These are phyloP conservation scores for Shargacucullia verbasci DNA, from an alignment of 2,888 invertebrate genomes.

Conservation along the genomic window DNA sequence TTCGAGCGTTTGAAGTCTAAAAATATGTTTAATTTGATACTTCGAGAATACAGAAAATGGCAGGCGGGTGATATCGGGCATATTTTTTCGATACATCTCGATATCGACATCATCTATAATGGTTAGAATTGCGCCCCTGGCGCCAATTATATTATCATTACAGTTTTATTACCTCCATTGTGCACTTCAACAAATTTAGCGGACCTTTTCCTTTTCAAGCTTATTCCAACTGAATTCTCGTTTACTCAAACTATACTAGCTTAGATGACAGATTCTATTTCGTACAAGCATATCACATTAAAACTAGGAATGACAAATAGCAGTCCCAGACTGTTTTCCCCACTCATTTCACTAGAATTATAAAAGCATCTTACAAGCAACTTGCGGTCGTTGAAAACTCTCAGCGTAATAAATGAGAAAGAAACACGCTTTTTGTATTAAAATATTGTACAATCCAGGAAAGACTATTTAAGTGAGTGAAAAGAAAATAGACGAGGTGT, in stretches of 20 bases:
- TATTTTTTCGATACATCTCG: too few species aligned
- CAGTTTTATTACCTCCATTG: neutral
- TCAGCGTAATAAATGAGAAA: constrained; percentile 44
- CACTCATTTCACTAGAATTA: constrained; percentile 43
- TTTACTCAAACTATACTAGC: constrained; percentile 20
- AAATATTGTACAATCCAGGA: constrained; percentile 28
- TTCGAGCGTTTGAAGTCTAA: too few species aligned
- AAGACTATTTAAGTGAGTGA: constrained; percentile 12
- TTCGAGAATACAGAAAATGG: too few species aligned
- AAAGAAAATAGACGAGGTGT: neutral
- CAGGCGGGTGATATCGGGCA: too few species aligned
- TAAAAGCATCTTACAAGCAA: constrained; percentile 45
- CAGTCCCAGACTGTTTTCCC: constrained; percentile 32
- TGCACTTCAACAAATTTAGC: constrained; percentile 21
- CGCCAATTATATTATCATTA: too few species aligned
- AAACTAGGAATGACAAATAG: constrained; percentile 44
- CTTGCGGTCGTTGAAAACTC: constrained; percentile 48
- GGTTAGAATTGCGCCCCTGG: too few species aligned
- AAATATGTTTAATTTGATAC: too few species aligned
- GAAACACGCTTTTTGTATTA: constrained; percentile 33
- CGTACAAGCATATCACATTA: constrained; percentile 30
- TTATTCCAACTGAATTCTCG: constrained; percentile 25
- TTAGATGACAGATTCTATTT: constrained; percentile 37
- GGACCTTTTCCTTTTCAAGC: constrained; percentile 21
- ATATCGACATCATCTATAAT: too few species aligned